Percentiles rank a stretch among this genome's conserved stretches.
These are phyloP conservation scores for Scolopax mira DNA, from an alignment of 2,113 vertebrate species.

Conservation along the genomic window DNA sequence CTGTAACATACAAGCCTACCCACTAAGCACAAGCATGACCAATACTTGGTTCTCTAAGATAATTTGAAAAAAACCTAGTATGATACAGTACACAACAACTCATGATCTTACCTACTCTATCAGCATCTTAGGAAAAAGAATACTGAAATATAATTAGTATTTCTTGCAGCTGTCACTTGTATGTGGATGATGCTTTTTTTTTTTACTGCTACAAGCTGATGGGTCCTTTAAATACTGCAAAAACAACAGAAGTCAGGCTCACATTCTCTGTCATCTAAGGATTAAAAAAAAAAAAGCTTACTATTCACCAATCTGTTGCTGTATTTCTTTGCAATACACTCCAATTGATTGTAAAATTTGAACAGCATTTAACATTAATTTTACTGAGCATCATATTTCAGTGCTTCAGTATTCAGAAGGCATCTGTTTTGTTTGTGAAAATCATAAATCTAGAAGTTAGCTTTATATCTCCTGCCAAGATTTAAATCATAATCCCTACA, in stretches of 20 bases:
- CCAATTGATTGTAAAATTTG: background rate
- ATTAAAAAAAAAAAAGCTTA: background rate
- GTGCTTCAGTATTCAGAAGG: background rate
- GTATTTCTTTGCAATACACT: background rate
- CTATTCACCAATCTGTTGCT: background rate
- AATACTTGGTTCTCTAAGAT: background rate
- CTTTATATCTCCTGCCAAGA: slow-evolving; percentile 1
- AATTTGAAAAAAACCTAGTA: background rate
- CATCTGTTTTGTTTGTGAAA: background rate
- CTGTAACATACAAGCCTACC: background rate
- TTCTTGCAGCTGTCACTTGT: slow-evolving; percentile 2
- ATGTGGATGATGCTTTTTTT: background rate
- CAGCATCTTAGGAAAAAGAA: background rate
- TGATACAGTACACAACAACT: background rate
- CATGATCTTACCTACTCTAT: background rate
- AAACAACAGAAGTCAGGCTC: background rate
- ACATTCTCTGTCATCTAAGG: background rate
- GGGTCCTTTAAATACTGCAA: background rate
- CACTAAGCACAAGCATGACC: background rate
- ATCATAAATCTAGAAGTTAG: background rate
- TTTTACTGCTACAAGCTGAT: background rate
- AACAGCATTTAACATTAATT: slow-evolving; percentile 10
- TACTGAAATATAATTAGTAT: background rate
- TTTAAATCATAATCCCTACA: background rate
- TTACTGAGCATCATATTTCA: background rate